Evolutionary conservation across 2,888 invertebrate genomes (phyloP).

Genomic region (Drosophila glabriapex): DNA sequence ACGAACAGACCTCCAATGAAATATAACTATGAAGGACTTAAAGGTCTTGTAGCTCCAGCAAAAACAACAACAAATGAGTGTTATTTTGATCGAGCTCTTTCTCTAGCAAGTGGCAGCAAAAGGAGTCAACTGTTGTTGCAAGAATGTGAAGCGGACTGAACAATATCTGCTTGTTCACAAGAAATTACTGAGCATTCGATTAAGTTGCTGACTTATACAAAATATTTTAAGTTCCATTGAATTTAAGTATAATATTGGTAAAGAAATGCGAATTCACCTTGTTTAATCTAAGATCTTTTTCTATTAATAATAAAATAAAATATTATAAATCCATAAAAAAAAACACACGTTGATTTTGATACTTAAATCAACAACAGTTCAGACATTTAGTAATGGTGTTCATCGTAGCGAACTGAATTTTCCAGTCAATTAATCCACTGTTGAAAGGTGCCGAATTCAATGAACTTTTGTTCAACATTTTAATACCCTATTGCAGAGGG

Average conservation of each 20-base stretch:
- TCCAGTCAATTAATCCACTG: not conserved
- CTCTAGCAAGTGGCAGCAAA: not conserved
- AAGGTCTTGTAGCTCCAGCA: not conserved
- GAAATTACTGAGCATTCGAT: not conserved
- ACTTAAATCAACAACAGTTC: not conserved
- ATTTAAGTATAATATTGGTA: not conserved
- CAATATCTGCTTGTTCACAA: not conserved
- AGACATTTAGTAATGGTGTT: not conserved
- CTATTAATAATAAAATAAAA: not conserved
- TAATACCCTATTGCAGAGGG: not conserved
- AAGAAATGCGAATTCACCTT: not conserved
- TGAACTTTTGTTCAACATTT: not conserved
- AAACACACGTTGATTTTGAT: not conserved
- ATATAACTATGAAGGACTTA: constrained; percentile 49
- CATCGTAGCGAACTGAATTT: no score
- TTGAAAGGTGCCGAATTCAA: not conserved
- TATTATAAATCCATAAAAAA: not conserved
- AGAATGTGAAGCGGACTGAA: not conserved
- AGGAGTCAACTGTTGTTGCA: not conserved
- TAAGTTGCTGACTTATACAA: not conserved
- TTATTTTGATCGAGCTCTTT: constrained; percentile 13
- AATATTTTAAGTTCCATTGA: not conserved
- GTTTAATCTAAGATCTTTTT: not conserved
- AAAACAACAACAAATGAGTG: constrained; percentile 12
- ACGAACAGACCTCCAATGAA: constrained; percentile 44